These are phyloP conservation scores for Falco naumanni DNA, from an alignment of 2,797 vertebrate species.

Conservation along the genomic window DNA sequence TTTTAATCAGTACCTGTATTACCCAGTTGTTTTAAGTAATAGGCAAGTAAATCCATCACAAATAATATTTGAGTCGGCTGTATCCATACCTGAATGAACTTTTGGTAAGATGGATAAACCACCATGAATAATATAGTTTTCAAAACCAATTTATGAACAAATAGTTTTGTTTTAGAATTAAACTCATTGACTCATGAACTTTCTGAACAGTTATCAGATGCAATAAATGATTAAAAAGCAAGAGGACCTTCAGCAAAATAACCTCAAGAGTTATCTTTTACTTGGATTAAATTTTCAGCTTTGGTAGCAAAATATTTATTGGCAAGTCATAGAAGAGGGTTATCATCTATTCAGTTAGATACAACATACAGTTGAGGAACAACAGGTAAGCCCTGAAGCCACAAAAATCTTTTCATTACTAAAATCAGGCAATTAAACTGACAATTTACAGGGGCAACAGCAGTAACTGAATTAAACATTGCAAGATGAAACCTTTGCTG, in stretches of 20 bases:
- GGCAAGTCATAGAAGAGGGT: conserved; percentile 1
- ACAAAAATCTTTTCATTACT: conserved; percentile 46
- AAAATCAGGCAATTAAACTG: conserved; percentile 53
- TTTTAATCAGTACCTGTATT: neutral
- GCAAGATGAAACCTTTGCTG: conserved; percentile 59
- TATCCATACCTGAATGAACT: neutral
- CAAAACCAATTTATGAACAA: neutral
- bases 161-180: neutral
- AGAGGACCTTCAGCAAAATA: neutral
- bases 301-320: conserved; percentile 27
- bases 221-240: neutral
- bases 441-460: neutral
- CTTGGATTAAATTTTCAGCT: neutral
- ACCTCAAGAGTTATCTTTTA: neutral
- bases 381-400: conserved; percentile 11
- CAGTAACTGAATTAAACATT: conserved; percentile 58
- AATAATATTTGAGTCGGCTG: neutral
- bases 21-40: neutral
- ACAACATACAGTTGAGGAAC: conserved; percentile 4
- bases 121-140: neutral
- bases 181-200: neutral
- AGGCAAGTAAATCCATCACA: neutral
- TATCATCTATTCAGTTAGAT: conserved; percentile 27
- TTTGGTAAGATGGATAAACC: neutral
- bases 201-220: neutral